Base-by-base conservation (phyloP, 2,797 vertebrate genomes). In the Telmatherina bonti region DNA sequence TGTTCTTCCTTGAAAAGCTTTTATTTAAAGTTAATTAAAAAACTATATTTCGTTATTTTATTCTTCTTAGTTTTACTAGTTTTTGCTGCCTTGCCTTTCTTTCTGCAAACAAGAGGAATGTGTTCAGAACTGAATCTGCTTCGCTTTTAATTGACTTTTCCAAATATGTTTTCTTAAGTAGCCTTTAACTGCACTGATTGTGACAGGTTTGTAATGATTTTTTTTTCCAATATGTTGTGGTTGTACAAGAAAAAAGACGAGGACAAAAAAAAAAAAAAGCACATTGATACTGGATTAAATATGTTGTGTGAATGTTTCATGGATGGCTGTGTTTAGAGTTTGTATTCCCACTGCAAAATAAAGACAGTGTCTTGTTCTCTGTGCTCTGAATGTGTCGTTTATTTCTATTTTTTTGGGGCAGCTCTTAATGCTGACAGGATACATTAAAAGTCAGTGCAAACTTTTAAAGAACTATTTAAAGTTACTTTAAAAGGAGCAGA, bases 321-420 rank as follows among this genome's bases (percentile, higher is more conserved):
- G 86, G 81, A 80, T 83, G 81, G 69, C 78, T 92, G 89, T 89
- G 83, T 84, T 86, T 81, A 84, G 74, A 78, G 73, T 91, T 90
- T 92, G 81, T 90, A 90, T 92, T 83, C 89, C 84, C 84, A 90
- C 74, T 83, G 77, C 73, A 81, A 88, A 94, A 94, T 94, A 94
- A 94, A 94, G 79, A 86, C 77, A 9, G 38, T 65, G 88, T 91
- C 85, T 85, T 76, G 72, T 88, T 79, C 79, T 24, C 43, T 76
- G 68, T 64, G 47, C 43, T 70, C 51, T 54, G 55, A 1, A 20
- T 31, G 72, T 64, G 56, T 52, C 12, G 22, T 29, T n/a, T 10
- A 61, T 31, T 0, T 10, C 52, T 22, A 5, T 72, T 18, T 38
- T 57, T 30, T 0, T 20, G 45, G 20, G 29, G 9, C 11, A 5